Evolutionary conservation across 1,140 invertebrate genomes (phyloP).

Genomic region (Brevipalpus yothersi): DNA sequence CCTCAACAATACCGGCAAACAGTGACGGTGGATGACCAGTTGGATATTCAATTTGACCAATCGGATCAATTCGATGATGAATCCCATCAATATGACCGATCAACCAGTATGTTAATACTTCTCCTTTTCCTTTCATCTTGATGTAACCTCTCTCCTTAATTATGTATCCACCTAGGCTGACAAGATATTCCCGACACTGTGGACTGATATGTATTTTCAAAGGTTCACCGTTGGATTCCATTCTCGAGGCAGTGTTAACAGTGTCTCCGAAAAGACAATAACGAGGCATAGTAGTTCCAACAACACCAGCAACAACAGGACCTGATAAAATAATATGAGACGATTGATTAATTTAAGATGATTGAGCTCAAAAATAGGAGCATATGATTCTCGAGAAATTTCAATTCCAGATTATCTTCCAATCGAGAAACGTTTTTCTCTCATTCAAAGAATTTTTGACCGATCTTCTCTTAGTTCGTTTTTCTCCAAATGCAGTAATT

Average conservation of each 20-base stretch:
- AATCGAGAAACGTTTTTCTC: too few species aligned
- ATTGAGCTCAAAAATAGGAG: too few species aligned
- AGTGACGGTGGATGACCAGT: background rate
- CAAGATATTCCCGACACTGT: conserved; percentile 56
- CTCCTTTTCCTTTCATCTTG: conserved; percentile 22
- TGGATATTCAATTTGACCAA: background rate
- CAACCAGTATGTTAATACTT: conserved; percentile 21
- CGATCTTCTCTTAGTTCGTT: too few species aligned
- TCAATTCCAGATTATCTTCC: too few species aligned
- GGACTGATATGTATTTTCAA: conserved; percentile 67
- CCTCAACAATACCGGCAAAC: too few species aligned
- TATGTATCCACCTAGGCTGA: conserved; percentile 50
- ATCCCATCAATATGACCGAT: background rate
- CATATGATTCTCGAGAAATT: too few species aligned
- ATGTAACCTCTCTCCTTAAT: conserved; percentile 43
- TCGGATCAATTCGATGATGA: background rate
- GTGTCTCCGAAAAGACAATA: conserved; percentile 76
- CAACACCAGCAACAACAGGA: conserved; percentile 70
- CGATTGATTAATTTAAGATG: too few species aligned
- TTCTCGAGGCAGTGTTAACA: conserved; percentile 22
- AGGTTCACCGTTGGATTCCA: conserved; percentile 37
- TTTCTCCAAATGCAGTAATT: too few species aligned
- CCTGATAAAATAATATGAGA: conserved; percentile 23
- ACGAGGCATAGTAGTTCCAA: conserved; percentile 65
- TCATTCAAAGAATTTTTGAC: too few species aligned